Conservation (phyloP, 2,113 vertebrate genomes). For the Crotophaga sulcirostris region DNA sequence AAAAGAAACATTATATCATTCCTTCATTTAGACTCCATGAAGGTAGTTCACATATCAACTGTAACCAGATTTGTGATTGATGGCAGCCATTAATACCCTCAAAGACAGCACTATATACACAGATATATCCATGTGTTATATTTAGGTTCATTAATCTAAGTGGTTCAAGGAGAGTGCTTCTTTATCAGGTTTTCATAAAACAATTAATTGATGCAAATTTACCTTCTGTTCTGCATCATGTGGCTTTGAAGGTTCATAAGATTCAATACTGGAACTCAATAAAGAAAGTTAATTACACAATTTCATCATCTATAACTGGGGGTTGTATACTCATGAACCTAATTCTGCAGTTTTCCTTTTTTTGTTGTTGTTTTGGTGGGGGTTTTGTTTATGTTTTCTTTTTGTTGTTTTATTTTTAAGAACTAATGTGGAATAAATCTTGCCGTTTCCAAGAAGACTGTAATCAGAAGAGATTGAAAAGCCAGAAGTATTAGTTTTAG, state of each 20-base stretch:
- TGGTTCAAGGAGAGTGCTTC: conserved; percentile 53
- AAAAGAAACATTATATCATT: neutral
- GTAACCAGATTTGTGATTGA: conserved; percentile 3
- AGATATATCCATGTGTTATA: neutral
- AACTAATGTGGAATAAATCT: conserved; percentile 11
- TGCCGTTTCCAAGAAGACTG: neutral
- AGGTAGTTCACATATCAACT: neutral
- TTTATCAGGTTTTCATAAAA: conserved; percentile 51
- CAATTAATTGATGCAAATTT: conserved; percentile 52
- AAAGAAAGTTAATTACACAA: conserved; percentile 12
- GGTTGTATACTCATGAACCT: neutral
- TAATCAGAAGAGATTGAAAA: neutral
- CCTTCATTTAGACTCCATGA: neutral
- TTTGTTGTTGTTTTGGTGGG: neutral
- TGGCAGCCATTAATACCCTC: neutral
- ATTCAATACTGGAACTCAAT: neutral
- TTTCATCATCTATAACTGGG: neutral
- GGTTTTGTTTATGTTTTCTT: too few relatives aligned
- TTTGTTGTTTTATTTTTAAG: too few relatives aligned
- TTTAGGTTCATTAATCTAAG: conserved; percentile 50
- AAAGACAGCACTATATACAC: neutral
- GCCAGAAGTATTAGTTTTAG: conserved; percentile 37
- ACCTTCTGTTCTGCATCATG: conserved; percentile 40
- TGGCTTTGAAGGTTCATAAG: conserved; percentile 24
- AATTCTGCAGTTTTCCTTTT: neutral